Percentiles rank a stretch among this genome's conserved stretches.
Evolutionary conservation across 1,140 invertebrate genomes (phyloP).

Genomic region (Bombus sylvicola): DNA sequence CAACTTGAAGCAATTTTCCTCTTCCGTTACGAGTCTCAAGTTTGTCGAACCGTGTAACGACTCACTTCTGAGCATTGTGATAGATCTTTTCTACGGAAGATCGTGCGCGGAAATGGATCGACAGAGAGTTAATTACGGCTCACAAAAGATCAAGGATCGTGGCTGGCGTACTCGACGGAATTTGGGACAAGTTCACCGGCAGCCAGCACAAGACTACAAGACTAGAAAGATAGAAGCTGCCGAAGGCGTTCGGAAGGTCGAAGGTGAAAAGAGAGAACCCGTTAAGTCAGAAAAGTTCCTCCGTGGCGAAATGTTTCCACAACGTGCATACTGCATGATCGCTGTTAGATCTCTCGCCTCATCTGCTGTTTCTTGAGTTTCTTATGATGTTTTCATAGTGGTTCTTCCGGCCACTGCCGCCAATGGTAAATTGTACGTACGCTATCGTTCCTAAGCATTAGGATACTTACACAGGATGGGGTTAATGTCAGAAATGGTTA

Average conservation of each 20-base stretch:
- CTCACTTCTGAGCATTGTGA: not conserved
- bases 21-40: not conserved
- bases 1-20: not conserved
- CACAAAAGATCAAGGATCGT: constrained; percentile 29
- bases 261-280: constrained; percentile 60
- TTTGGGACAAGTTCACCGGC: constrained; percentile 61
- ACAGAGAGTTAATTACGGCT: constrained; percentile 41
- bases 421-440: too few species aligned
- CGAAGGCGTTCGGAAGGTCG: constrained; percentile 54
- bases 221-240: constrained; percentile 26
- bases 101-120: constrained; percentile 45
- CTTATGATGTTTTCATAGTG: too few species aligned
- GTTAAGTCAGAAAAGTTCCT: constrained; percentile 50
- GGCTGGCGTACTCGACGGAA: constrained; percentile 44
- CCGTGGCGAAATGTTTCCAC: constrained; percentile 14
- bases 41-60: constrained; percentile 27
- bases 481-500: too few species aligned
- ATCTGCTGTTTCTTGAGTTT: too few species aligned
- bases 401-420: too few species aligned
- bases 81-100: constrained; percentile 30
- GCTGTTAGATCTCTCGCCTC: constrained; percentile 6
- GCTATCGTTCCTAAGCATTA: too few species aligned
- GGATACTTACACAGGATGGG: too few species aligned
- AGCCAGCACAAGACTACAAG: constrained; percentile 3
- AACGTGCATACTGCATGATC: not conserved